These are phyloP conservation scores for Orgyia antiqua DNA, from an alignment of 2,888 invertebrate genomes.

Conservation along the genomic window DNA sequence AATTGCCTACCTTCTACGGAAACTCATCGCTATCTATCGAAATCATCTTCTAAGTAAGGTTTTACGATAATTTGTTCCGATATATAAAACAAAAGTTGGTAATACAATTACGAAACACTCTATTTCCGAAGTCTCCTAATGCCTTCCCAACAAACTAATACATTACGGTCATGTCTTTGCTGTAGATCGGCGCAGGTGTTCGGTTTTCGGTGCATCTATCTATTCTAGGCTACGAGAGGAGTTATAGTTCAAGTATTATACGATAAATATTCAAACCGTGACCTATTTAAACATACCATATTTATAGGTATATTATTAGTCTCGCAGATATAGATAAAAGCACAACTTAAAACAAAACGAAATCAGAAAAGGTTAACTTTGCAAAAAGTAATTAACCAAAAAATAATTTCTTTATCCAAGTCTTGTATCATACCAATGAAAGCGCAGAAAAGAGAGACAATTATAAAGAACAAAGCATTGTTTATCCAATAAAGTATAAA, in stretches of 20 bases:
- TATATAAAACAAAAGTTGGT: constrained; percentile 25
- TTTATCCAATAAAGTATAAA: constrained; percentile 44
- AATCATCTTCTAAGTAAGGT: constrained; percentile 14
- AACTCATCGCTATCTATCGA: constrained; percentile 5
- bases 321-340: too few species aligned
- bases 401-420: constrained; percentile 38
- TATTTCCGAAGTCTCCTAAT: constrained; percentile 27
- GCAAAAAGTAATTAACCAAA: constrained; percentile 16
- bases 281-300: too few species aligned
- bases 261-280: too few species aligned
- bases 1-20: too few species aligned
- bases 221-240: constrained; percentile 43
- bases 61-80: constrained; percentile 27
- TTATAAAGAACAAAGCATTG: constrained; percentile 39
- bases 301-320: too few species aligned
- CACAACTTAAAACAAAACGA: too few species aligned
- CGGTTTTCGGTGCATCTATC: constrained; percentile 40
- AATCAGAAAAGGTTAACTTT: constrained; percentile 6
- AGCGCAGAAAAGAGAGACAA: constrained; percentile 40
- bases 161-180: constrained; percentile 52
- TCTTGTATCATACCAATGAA: constrained; percentile 37
- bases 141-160: constrained; percentile 31
- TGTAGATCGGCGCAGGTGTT: constrained; percentile 58
- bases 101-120: constrained; percentile 29
- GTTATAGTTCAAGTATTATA: constrained; percentile 34